Conservation (phyloP, 2,888 invertebrate species). For the Sabellastarte sp. region DNA sequence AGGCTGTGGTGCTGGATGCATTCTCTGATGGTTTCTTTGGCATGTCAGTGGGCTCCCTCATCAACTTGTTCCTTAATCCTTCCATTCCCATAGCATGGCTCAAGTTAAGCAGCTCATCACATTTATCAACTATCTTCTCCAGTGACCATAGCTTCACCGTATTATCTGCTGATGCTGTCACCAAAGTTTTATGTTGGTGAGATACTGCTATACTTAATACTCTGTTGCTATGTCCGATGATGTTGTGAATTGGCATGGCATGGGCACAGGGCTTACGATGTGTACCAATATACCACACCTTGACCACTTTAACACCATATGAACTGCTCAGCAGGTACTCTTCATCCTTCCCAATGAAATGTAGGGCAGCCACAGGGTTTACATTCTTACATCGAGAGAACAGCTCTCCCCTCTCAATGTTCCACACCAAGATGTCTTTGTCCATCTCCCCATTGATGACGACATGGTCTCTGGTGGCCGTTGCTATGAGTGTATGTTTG, state of each 20-base stretch:
- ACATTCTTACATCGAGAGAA: not conserved
- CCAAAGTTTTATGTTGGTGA: not conserved
- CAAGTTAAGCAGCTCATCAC: not conserved
- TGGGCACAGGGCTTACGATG: not conserved
- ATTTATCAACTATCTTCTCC: not conserved
- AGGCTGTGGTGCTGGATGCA: too few species aligned
- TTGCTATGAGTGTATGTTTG: not conserved
- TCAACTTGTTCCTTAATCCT: too few species aligned
- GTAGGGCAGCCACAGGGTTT: not conserved
- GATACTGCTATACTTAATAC: not conserved
- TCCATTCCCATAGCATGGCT: not conserved
- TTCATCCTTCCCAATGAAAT: not conserved
- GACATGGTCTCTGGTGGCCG: not conserved
- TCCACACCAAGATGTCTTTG: not conserved
- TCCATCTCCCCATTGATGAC: not conserved
- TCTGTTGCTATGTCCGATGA: not conserved
- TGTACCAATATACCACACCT: not conserved
- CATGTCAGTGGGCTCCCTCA: too few species aligned
- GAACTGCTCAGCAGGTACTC: not conserved
- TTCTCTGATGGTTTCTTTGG: too few species aligned
- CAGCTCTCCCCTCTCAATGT: not conserved
- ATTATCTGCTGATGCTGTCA: not conserved
- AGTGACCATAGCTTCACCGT: not conserved
- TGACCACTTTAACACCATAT: not conserved
- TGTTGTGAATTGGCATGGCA: not conserved